These are phyloP conservation scores for Oryzias melastigma DNA, from an alignment of 2,113 vertebrate species.

Conservation along the genomic window DNA sequence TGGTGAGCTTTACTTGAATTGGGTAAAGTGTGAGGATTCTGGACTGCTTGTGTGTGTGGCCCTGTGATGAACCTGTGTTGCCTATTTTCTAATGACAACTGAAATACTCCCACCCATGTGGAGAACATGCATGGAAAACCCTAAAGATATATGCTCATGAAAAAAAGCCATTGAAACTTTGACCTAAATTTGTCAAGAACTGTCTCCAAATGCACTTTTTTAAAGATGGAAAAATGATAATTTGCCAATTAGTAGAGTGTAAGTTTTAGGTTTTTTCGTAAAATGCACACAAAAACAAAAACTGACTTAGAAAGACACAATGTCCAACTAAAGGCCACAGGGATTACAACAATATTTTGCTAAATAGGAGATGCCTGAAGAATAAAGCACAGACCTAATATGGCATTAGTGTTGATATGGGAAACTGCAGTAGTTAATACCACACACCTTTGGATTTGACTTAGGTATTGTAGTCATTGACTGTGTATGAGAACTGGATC, in stretches of 20 bases:
- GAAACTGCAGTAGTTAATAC: conserved; percentile 28
- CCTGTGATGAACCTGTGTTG: no score
- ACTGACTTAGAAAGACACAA: neutral
- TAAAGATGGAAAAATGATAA: neutral
- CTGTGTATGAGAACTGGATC: no score
- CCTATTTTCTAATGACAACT: no score
- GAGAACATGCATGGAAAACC: neutral
- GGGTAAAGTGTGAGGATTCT: no score
- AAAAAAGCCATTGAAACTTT: conserved; percentile 6
- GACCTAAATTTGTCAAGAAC: neutral
- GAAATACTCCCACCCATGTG: no score
- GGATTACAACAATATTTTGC: conserved; percentile 52
- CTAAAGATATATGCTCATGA: conserved; percentile 4
- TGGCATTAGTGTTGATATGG: conserved; percentile 63
- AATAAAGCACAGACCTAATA: conserved; percentile 42
- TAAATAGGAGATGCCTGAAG: conserved; percentile 46
- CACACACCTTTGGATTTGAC: conserved; percentile 15
- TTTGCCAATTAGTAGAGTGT: no score
- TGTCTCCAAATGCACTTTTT: conserved; percentile 7
- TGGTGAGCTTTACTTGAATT: no score
- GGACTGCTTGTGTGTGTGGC: no score
- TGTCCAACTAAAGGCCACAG: conserved; percentile 9
- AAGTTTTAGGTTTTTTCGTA: no score
- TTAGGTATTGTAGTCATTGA: conserved; percentile 4
- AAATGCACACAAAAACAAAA: no score